A percentile compares a stretch with the other conserved stretches of the same genome.
Evolutionary conservation across 2,797 vertebrate species (phyloP).

Genomic region (Sebastes itinus): DNA sequence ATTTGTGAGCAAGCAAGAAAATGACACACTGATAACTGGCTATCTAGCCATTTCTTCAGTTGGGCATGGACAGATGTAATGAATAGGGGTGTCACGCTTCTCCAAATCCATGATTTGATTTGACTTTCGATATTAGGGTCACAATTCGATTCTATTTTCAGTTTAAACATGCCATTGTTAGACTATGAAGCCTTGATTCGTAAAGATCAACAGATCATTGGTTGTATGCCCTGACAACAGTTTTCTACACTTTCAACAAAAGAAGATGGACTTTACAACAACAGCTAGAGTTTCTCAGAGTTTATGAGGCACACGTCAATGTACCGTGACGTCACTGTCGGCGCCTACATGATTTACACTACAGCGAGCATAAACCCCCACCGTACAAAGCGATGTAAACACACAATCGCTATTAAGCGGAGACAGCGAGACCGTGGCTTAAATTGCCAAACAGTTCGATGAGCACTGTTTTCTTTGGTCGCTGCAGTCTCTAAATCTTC

Average conservation of each 20-base stretch:
- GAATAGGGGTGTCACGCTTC: not conserved
- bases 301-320: not conserved
- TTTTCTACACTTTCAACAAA: not conserved
- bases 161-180: too few species aligned
- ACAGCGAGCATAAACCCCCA: not conserved
- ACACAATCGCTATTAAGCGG: too few species aligned
- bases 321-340: not conserved
- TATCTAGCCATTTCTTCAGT: not conserved
- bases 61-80: conserved; percentile 25
- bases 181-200: too few species aligned
- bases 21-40: conserved; percentile 1
- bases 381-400: not conserved
- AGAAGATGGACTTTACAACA: not conserved
- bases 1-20: not conserved
- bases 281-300: not conserved
- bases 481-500: too few species aligned
- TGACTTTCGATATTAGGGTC: not conserved
- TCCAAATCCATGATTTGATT: rapidly evolving
- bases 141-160: not conserved
- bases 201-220: too few species aligned
- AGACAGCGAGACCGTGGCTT: too few species aligned
- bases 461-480: too few species aligned
- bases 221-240: not conserved
- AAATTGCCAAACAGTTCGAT: too few species aligned
- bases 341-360: not conserved